These are phyloP conservation scores for Euthynnus affinis DNA, from an alignment of 2,797 vertebrate species.

Conservation along the genomic window DNA sequence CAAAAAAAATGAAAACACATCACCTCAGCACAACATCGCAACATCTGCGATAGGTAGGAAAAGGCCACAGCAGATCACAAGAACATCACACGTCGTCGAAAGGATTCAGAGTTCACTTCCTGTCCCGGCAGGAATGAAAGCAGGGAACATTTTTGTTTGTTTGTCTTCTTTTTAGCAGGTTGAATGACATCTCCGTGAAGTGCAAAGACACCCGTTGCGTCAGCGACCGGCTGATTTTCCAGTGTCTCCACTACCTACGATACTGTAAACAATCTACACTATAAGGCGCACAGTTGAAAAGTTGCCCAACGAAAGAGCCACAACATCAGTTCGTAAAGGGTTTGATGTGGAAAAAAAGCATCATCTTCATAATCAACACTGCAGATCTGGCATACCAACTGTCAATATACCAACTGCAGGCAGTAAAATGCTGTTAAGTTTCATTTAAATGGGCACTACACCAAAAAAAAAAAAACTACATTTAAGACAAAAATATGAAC, in stretches of 20 bases:
- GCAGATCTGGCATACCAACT: constrained; percentile 81
- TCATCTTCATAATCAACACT: constrained; percentile 62
- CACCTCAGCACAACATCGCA: constrained; percentile 69
- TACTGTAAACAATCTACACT: constrained; percentile 89
- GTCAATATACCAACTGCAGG: constrained; percentile 79
- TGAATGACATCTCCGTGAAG: constrained; percentile 78
- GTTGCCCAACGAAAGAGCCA: constrained; percentile 80
- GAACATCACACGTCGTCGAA: constrained; percentile 66
- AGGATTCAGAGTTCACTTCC: constrained; percentile 67
- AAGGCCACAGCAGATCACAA: constrained; percentile 83
- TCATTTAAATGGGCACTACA: constrained; percentile 58
- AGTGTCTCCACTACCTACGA: constrained; percentile 69
- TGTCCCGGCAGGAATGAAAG: constrained; percentile 47
- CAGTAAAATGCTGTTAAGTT: constrained; percentile 79
- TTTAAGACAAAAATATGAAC: constrained; percentile 51
- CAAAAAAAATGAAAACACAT: constrained; percentile 28
- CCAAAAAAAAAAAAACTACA: constrained; percentile 41
- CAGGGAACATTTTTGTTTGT: constrained; percentile 17
- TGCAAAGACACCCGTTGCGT: constrained; percentile 67
- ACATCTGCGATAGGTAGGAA: constrained; percentile 68
- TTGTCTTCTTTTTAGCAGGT: constrained; percentile 18
- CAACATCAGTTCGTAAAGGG: constrained; percentile 79
- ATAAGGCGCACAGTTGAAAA: constrained; percentile 88
- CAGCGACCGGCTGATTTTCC: constrained; percentile 44
- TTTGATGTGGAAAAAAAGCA: constrained; percentile 66